Conservation (phyloP, 2,797 vertebrate genomes). For the Oryzias dopingdopingensis region DNA sequence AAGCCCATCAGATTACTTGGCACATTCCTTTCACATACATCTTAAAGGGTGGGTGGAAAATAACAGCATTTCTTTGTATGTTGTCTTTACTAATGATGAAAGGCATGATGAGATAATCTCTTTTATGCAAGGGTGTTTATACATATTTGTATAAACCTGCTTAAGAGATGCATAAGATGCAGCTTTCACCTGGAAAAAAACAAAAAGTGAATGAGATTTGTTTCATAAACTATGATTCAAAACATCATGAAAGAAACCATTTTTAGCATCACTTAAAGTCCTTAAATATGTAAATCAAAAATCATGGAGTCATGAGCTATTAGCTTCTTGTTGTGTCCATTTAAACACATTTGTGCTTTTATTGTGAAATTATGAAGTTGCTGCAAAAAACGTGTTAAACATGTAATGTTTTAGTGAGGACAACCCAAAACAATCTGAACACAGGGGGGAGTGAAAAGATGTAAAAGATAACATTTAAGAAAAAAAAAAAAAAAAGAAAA, state of each 20-base stretch:
- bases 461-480: too few species aligned
- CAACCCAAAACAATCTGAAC: too few species aligned
- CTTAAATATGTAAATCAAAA: slow-evolving; percentile 8
- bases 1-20: slow-evolving; percentile 49
- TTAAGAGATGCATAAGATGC: too few species aligned
- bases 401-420: too few species aligned
- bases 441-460: too few species aligned
- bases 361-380: background rate
- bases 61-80: slow-evolving; percentile 9
- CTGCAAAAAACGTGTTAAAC: too few species aligned
- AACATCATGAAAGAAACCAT: slow-evolving; percentile 8
- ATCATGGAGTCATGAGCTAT: background rate
- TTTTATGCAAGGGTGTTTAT: background rate
- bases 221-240: slow-evolving; percentile 20
- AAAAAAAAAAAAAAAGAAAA: too few species aligned
- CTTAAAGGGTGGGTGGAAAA: background rate
- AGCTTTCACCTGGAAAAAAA: slow-evolving; percentile 24
- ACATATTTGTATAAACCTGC: background rate
- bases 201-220: slow-evolving; percentile 10
- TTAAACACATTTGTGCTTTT: background rate
- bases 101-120: slow-evolving; percentile 1
- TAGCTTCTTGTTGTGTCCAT: slow-evolving; percentile 5
- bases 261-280: slow-evolving; percentile 7
- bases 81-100: slow-evolving; percentile 9
- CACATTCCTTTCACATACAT: slow-evolving; percentile 37